phyloP scores from a whole-genome alignment of 2,888 invertebrate species.

The Callinectes sapidus region DNA sequence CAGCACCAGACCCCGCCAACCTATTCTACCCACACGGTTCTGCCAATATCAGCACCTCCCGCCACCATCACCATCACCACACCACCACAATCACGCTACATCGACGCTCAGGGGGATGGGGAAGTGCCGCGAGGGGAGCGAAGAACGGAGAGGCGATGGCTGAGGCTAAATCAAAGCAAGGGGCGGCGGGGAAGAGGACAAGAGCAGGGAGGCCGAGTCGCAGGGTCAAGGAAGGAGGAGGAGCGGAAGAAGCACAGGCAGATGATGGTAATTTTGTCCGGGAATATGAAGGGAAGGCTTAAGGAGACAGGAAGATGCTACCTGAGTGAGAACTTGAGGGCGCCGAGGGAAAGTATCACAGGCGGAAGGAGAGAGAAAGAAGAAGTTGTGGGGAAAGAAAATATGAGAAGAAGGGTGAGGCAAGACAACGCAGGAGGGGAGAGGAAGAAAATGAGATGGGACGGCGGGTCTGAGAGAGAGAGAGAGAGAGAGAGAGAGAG shows the following conservation, averaged over 20 bases:
- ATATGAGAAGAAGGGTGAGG: background rate
- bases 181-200: too few relatives aligned
- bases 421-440: background rate
- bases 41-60: background rate
- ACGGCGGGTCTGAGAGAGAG: background rate
- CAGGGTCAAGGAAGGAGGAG: background rate
- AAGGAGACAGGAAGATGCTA: background rate
- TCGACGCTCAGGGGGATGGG: background rate
- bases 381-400: background rate
- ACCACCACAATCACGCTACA: background rate
- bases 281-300: background rate
- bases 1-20: background rate
- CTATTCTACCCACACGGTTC: background rate
- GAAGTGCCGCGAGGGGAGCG: background rate
- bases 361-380: background rate
- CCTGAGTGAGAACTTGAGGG: background rate
- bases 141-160: background rate
- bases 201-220: background rate
- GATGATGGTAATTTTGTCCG: background rate
- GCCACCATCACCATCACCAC: constrained; percentile 22
- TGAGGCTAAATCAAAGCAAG: too few relatives aligned
- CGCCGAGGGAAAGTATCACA: background rate
- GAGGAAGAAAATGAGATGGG: background rate
- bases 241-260: background rate
- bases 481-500: too few relatives aligned